These are phyloP conservation scores for Sprattus sprattus DNA, from an alignment of 2,113 vertebrate species.

Conservation along the genomic window DNA sequence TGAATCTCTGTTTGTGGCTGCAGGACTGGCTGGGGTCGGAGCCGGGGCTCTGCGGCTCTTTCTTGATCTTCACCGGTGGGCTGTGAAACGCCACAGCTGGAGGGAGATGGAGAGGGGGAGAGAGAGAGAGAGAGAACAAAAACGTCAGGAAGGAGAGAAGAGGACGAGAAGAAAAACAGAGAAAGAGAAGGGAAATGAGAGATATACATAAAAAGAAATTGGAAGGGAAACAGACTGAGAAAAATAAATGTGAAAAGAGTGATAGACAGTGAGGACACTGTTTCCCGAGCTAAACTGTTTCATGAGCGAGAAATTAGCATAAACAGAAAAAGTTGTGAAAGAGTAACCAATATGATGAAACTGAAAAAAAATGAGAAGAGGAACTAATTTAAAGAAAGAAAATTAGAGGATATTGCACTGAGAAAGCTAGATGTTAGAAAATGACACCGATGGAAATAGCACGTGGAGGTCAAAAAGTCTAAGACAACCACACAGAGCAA, in stretches of 20 bases:
- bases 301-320: neutral
- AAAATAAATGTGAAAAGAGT: neutral
- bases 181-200: neutral
- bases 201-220: neutral
- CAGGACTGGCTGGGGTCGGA: slow-evolving; percentile 84
- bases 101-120: slow-evolving; percentile 45
- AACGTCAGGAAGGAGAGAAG: neutral
- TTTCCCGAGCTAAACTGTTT: neutral
- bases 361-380: neutral
- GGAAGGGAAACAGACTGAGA: neutral
- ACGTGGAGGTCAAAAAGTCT: neutral
- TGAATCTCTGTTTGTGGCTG: slow-evolving; percentile 81
- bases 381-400: no score
- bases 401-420: no score
- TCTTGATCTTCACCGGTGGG: slow-evolving; percentile 90
- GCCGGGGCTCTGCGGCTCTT: slow-evolving; percentile 88
- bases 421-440: neutral
- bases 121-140: neutral
- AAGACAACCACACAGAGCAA: neutral
- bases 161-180: neutral
- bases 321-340: neutral
- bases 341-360: neutral
- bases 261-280: neutral
- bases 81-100: slow-evolving; percentile 94
- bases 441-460: neutral